These are phyloP conservation scores for Ornithoptera priamus DNA, from an alignment of 2,888 invertebrate genomes.

Conservation along the genomic window DNA sequence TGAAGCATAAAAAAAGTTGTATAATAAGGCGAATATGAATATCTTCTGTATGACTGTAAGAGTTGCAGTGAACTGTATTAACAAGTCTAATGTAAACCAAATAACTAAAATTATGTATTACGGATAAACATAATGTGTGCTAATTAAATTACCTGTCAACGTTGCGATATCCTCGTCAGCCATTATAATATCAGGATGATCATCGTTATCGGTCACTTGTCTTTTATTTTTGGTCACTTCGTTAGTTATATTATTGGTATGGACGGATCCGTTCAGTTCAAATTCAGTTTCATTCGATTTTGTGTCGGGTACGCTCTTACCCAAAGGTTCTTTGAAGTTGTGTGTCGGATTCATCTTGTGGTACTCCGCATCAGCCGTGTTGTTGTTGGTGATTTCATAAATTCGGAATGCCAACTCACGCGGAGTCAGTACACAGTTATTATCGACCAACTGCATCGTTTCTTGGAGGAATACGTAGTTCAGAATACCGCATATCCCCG, in stretches of 20 bases:
- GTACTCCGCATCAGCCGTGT: slow-evolving; percentile 25
- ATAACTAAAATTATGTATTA: too few relatives aligned
- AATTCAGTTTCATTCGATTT: slow-evolving; percentile 34
- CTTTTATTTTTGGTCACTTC: slow-evolving; percentile 39
- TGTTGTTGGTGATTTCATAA: slow-evolving; percentile 42
- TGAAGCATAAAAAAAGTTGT: too few relatives aligned
- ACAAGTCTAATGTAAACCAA: too few relatives aligned
- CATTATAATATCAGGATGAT: slow-evolving; percentile 32
- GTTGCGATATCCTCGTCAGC: slow-evolving; percentile 41
- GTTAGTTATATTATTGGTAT: slow-evolving; percentile 29
- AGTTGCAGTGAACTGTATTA: too few relatives aligned
- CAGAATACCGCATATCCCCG: slow-evolving; percentile 60
- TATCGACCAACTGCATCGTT: slow-evolving; percentile 57
- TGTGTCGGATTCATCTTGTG: slow-evolving; percentile 16
- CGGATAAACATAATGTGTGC: neutral
- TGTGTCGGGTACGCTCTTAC: slow-evolving; percentile 4
- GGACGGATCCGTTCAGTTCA: slow-evolving; percentile 40
- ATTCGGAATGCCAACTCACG: slow-evolving; percentile 54
- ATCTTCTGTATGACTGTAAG: too few relatives aligned
- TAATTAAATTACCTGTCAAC: slow-evolving; percentile 41
- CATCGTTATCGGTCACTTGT: slow-evolving; percentile 40
- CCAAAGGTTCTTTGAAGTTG: slow-evolving; percentile 22
- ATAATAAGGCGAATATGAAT: too few relatives aligned
- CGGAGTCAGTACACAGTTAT: slow-evolving; percentile 62
- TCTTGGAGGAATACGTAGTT: slow-evolving; percentile 67